A percentile compares a stretch with the other conserved stretches of the same genome.
phyloP scores from a whole-genome alignment of 1,140 invertebrate species.

The Zaprionus taronus region DNA sequence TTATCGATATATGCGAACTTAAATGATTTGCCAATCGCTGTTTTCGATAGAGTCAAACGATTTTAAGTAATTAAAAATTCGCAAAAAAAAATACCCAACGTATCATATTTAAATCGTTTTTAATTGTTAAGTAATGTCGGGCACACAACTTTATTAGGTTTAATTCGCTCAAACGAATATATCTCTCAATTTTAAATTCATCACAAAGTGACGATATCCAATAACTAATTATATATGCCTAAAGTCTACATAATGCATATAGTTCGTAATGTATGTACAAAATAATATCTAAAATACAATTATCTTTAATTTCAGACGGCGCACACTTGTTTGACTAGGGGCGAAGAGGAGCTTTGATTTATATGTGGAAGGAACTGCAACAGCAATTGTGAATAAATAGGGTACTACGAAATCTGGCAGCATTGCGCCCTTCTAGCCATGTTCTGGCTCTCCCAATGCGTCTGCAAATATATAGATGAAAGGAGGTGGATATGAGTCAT shows the following conservation, averaged over 20 bases:
- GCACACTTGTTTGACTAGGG: slow-evolving; percentile 62
- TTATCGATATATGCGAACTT: slow-evolving; percentile 3
- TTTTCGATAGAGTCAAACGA: not conserved
- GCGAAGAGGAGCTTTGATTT: slow-evolving; percentile 61
- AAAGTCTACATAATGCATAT: slow-evolving; percentile 29
- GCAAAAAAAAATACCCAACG: not conserved
- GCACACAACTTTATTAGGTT: slow-evolving; percentile 67
- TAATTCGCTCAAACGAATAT: slow-evolving; percentile 55
- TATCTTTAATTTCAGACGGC: slow-evolving; percentile 58
- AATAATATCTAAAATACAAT: slow-evolving; percentile 73
- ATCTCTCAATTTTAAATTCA: slow-evolving; percentile 21
- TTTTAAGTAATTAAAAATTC: not conserved
- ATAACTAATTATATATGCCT: slow-evolving; percentile 45
- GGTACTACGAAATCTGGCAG: slow-evolving; percentile 81
- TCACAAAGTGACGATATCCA: slow-evolving; percentile 62
- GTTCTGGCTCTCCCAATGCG: slow-evolving; percentile 72
- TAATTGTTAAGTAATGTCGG: slow-evolving; percentile 15
- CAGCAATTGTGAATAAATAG: slow-evolving; percentile 35
- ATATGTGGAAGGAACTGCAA: slow-evolving; percentile 63
- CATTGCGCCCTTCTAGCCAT: slow-evolving; percentile 77
- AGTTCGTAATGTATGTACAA: slow-evolving; percentile 59
- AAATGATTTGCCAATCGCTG: not conserved
- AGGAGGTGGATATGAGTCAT: slow-evolving; percentile 63
- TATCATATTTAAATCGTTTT: not conserved
- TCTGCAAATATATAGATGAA: slow-evolving; percentile 82